Conservation (phyloP, 2,797 vertebrate species). For the Oreonectes daqikongensis region DNA sequence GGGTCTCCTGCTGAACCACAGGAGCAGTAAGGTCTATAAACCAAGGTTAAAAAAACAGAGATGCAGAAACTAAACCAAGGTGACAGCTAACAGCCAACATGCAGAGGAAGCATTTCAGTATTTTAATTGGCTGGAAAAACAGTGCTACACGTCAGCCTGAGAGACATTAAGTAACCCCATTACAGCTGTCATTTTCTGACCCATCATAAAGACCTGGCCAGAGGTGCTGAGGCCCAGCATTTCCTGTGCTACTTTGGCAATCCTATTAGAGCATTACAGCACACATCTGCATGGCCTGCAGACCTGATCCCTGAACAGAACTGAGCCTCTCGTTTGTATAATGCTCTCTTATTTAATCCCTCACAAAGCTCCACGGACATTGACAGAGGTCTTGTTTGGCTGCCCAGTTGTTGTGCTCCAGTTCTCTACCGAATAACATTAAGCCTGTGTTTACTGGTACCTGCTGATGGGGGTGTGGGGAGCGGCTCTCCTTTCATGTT, state of each 20-base stretch:
- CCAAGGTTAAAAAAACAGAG: neutral
- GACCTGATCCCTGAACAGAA: conserved; percentile 50
- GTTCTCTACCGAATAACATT: conserved; percentile 31
- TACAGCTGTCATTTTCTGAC: conserved; percentile 40
- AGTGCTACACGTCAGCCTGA: conserved; percentile 14
- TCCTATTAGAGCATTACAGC: conserved; percentile 48
- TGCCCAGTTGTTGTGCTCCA: conserved; percentile 43
- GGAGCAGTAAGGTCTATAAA: neutral
- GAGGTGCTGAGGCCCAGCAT: conserved; percentile 34
- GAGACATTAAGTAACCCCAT: conserved; percentile 26
- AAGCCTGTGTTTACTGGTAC: neutral
- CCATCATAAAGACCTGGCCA: conserved; percentile 40
- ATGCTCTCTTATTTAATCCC: conserved; percentile 53
- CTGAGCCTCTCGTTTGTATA: conserved; percentile 49
- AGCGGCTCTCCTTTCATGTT: no score
- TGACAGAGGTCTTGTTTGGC: conserved; percentile 43
- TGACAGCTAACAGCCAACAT: conserved; percentile 13
- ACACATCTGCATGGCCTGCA: conserved; percentile 47
- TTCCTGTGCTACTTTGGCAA: conserved; percentile 37
- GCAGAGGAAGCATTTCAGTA: conserved; percentile 9
- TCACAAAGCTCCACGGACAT: conserved; percentile 40
- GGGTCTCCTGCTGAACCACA: neutral
- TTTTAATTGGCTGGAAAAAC: conserved; percentile 25
- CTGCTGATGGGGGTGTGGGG: neutral
- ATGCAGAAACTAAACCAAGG: neutral